These are phyloP conservation scores for Lycaena phlaeas DNA, from an alignment of 2,888 invertebrate genomes.

Conservation along the genomic window DNA sequence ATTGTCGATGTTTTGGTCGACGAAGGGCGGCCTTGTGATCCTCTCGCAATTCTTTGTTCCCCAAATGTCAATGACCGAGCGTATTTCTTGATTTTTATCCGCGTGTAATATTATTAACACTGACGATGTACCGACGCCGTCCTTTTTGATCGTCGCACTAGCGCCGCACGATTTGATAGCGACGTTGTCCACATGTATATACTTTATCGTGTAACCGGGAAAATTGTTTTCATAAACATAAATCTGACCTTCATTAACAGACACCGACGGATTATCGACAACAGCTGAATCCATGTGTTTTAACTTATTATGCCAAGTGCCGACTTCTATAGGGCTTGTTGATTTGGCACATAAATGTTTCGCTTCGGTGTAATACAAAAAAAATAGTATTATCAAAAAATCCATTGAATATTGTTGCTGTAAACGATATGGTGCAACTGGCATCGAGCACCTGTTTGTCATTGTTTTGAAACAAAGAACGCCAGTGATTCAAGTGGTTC, in stretches of 20 bases:
- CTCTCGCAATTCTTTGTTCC: conserved; percentile 27
- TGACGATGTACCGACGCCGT: conserved; percentile 38
- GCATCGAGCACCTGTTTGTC: background rate
- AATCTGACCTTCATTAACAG: conserved; percentile 43
- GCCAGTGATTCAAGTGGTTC: too few relatives aligned
- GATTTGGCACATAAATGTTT: conserved; percentile 32
- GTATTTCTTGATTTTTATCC: conserved; percentile 42
- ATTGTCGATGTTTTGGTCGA: conserved; percentile 22
- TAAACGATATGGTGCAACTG: too few relatives aligned
- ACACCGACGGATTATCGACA: conserved; percentile 44
- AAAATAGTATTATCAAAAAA: conserved; percentile 14
- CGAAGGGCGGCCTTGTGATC: conserved; percentile 2
- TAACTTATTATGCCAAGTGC: conserved; percentile 36
- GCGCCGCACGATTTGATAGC: conserved; percentile 51
- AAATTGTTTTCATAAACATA: conserved; percentile 57
- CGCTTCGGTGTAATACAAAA: conserved; percentile 22
- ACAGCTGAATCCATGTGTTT: conserved; percentile 46
- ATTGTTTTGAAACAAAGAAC: too few relatives aligned
- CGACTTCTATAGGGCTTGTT: conserved; percentile 43
- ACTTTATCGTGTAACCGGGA: conserved; percentile 41
- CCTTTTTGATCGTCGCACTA: conserved; percentile 36
- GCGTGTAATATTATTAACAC: conserved; percentile 49
- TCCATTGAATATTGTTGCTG: too few relatives aligned
- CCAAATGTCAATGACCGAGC: conserved; percentile 57
- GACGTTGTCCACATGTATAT: conserved; percentile 51